phyloP scores from a whole-genome alignment of 2,113 vertebrate species.

The Atherinomorus stipes region DNA sequence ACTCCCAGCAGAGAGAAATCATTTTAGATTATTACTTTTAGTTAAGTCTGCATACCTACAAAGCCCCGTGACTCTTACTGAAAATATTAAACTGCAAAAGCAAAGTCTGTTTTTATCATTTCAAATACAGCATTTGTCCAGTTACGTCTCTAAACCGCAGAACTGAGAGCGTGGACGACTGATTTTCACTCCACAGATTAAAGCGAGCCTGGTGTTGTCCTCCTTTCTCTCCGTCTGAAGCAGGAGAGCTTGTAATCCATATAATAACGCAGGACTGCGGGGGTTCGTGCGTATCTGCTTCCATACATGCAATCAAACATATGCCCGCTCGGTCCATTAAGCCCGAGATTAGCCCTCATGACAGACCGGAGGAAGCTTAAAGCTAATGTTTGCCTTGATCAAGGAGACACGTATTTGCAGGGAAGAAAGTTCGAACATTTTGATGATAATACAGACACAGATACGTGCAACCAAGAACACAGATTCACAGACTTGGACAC shows the following conservation, averaged over 20 bases:
- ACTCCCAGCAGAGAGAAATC: background rate
- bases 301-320: slow-evolving; percentile 51
- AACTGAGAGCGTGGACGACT: slow-evolving; percentile 23
- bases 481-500: slow-evolving; percentile 2
- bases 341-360: slow-evolving; percentile 43
- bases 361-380: slow-evolving; percentile 48
- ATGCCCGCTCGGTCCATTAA: slow-evolving; percentile 49
- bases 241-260: slow-evolving; percentile 53
- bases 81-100: background rate
- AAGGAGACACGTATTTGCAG: slow-evolving; percentile 25
- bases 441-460: background rate
- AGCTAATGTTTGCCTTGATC: slow-evolving; percentile 40
- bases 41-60: background rate
- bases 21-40: slow-evolving; percentile 33
- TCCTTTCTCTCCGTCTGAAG: slow-evolving; percentile 21
- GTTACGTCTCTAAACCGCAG: slow-evolving; percentile 21
- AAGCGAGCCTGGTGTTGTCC: slow-evolving; percentile 23
- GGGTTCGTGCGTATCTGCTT: background rate
- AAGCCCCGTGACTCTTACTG: background rate
- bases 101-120: slow-evolving; percentile 2
- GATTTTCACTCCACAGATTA: slow-evolving; percentile 31
- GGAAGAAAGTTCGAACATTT: slow-evolving; percentile 24
- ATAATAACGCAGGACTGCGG: slow-evolving; percentile 24
- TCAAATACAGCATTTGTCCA: background rate
- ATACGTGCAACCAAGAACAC: background rate